These are phyloP conservation scores for Distichodus sexfasciatus DNA, from an alignment of 2,797 vertebrate genomes.

Conservation along the genomic window DNA sequence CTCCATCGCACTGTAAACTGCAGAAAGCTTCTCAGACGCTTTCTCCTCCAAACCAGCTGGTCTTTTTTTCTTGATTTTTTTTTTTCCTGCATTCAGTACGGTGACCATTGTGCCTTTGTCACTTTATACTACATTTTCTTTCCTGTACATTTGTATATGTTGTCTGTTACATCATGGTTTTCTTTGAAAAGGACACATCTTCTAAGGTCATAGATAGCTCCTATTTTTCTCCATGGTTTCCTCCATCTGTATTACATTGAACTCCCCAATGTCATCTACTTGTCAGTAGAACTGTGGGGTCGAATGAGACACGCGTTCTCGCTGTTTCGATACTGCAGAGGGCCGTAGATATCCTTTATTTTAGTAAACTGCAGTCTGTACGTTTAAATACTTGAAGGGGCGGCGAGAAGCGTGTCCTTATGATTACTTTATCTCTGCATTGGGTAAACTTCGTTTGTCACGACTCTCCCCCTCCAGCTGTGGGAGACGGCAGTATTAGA, in stretches of 20 bases:
- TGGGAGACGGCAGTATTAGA: slow-evolving; percentile 34
- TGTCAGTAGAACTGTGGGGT: background rate
- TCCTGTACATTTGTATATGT: background rate
- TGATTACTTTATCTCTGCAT: slow-evolving; percentile 58
- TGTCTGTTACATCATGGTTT: background rate
- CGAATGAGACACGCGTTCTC: background rate
- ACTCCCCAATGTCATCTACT: background rate
- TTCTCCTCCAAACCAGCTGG: background rate
- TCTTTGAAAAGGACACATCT: background rate
- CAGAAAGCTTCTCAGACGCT: slow-evolving; percentile 40
- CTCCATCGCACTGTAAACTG: slow-evolving; percentile 54
- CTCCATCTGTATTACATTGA: background rate
- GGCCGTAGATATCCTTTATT: slow-evolving; percentile 21
- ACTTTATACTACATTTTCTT: slow-evolving; percentile 15
- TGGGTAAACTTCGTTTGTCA: slow-evolving; percentile 60
- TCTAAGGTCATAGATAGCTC: background rate
- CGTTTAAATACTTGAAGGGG: slow-evolving; percentile 72
- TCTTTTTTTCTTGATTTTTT: slow-evolving; percentile 12
- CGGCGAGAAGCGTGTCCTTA: slow-evolving; percentile 51
- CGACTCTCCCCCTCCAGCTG: slow-evolving; percentile 3
- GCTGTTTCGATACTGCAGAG: slow-evolving; percentile 25
- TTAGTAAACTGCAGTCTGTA: slow-evolving; percentile 55
- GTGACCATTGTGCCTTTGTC: slow-evolving; percentile 67
- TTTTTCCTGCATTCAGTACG: background rate
- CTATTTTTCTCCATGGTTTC: background rate